Base-by-base conservation (phyloP, 2,113 vertebrate genomes). In the Lamprotornis superbus region DNA sequence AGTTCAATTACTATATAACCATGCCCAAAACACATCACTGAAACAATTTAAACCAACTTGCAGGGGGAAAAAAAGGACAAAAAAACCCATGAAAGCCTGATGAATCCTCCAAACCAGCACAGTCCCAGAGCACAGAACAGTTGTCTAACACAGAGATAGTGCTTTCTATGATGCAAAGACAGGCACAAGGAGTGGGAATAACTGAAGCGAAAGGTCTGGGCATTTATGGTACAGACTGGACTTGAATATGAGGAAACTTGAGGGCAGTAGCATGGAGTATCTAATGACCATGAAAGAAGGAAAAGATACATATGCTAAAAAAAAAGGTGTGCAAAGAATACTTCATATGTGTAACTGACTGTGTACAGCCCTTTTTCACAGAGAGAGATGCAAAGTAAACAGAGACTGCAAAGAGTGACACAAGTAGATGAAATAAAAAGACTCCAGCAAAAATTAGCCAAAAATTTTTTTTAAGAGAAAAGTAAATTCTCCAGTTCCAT, bases 21-120 rank as follows among this genome's bases (percentile, higher is more conserved):
- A 37, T 4, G 4, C 28, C 47, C 82, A 84, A 88, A 89, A 57
- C 28, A 65, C 17, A 75, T 12, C 44, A 88, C 25, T 31, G 37
- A 74, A 88, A n/a, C 20, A 63, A 83, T 37, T 49, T 40, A 69
- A 90, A 61, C 25, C 42, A 84, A 28, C 23, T 46, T 50, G 28
- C 23, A 71, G 15, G 2, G 6, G 20, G 1, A 0, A 56, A 15
- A 47, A 35, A 56, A 24, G 20, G 10, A 35, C 10, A 42, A 33
- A 56, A 64, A 64, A 30, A 0, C 4, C 9, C 14, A n/a, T 5
- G 33, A 77, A 80, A n/a, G 18, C 1, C 59, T 64, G 20, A 0
- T 68, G 53, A 71, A 79, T 46, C 19, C 61, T 86, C 35, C 30
- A 71, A 67, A 80, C 10, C 28, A 79, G 39, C 1, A 15, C 25